A percentile compares a stretch with the other conserved stretches of the same genome.
Conservation (phyloP, 2,797 vertebrate species). For the Gallirallus australis region DNA sequence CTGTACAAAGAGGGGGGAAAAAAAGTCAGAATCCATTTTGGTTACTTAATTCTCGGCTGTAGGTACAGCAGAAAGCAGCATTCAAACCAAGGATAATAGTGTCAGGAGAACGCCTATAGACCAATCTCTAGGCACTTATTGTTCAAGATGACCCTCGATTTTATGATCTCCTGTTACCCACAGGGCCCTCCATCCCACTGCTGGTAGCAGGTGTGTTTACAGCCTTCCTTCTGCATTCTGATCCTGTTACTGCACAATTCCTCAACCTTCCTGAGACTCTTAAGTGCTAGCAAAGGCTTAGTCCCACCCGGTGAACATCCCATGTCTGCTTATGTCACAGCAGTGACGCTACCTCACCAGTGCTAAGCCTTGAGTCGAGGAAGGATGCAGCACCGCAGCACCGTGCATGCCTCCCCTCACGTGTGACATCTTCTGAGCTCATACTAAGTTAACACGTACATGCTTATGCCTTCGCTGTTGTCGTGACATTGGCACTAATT, state of each 20-base stretch:
- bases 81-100: not conserved
- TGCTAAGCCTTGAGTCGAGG: not conserved
- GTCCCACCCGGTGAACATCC: not conserved
- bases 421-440: not conserved
- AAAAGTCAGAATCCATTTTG: not conserved
- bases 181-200: not conserved
- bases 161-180: constrained; percentile 27
- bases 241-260: constrained; percentile 2
- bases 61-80: not conserved
- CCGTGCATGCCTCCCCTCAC: not conserved
- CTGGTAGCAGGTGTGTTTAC: constrained; percentile 29
- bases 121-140: constrained; percentile 10
- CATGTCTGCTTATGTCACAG: not conserved
- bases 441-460: not conserved
- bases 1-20: not conserved
- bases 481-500: not conserved
- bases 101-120: not conserved
- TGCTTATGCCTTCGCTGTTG: not conserved
- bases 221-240: constrained; percentile 31
- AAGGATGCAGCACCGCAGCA: not conserved
- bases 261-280: constrained; percentile 26
- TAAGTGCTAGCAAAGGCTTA: constrained; percentile 33
- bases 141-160: constrained; percentile 50
- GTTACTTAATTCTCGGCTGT: not conserved
- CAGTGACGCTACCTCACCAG: not conserved